Evolutionary conservation across 2,113 vertebrate genomes (phyloP).

Genomic region (Eulemur rufifrons): DNA sequence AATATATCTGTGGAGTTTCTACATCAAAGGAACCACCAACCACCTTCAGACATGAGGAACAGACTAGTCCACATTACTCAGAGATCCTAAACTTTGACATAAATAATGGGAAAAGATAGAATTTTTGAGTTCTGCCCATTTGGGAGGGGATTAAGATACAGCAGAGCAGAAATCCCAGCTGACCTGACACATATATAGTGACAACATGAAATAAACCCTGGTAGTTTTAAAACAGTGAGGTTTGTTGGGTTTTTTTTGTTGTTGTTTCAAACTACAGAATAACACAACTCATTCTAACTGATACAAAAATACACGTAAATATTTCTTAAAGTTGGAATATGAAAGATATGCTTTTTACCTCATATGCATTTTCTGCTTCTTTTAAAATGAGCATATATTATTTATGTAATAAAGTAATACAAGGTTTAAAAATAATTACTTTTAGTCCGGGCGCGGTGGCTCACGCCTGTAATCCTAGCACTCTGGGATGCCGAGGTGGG

Average conservation of each 20-base stretch:
- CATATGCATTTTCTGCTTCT: background rate
- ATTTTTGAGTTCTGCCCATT: background rate
- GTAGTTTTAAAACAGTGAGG: background rate
- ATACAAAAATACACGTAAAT: background rate
- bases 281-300: background rate
- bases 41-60: background rate
- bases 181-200: background rate
- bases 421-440: background rate
- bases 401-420: slow-evolving; percentile 33
- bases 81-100: background rate
- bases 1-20: background rate
- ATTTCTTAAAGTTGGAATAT: slow-evolving; percentile 5
- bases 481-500: no score
- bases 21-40: background rate
- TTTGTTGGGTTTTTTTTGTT: no score
- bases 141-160: background rate
- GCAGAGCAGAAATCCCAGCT: background rate
- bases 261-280: background rate
- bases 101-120: background rate
- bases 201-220: background rate
- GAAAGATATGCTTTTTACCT: background rate
- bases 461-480: no score
- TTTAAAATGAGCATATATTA: slow-evolving; percentile 7
- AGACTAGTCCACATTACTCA: background rate
- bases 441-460: background rate